Evolutionary conservation across 2,797 vertebrate genomes (phyloP).

Genomic region (Dermochelys coriacea): DNA sequence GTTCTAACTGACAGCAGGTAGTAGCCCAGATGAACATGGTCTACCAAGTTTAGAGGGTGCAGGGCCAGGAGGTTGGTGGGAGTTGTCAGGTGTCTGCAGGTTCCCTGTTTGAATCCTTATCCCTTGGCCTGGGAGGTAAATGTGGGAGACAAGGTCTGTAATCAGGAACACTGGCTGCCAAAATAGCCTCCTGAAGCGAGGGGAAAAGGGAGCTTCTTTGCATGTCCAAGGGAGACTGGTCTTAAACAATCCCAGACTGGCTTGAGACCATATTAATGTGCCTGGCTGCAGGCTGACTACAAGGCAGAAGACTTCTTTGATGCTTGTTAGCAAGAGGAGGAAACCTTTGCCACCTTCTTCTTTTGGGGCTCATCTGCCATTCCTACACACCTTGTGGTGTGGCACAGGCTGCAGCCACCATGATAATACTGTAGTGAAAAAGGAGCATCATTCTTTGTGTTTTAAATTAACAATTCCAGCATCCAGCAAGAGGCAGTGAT

Average conservation of each 20-base stretch:
- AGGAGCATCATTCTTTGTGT: not conserved
- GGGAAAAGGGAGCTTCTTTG: not conserved
- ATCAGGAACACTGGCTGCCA: not conserved
- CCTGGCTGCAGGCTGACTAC: not conserved
- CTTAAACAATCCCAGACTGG: not conserved
- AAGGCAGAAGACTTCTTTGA: not conserved
- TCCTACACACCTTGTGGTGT: not conserved
- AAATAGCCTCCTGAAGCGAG: not conserved
- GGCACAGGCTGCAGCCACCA: not conserved
- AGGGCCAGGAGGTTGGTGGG: rapidly evolving
- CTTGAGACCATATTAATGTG: not conserved
- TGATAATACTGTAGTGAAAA: not conserved
- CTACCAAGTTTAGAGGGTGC: rapidly evolving
- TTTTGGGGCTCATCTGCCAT: not conserved
- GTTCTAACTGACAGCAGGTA: not conserved
- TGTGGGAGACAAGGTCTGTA: not conserved
- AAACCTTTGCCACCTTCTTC: not conserved
- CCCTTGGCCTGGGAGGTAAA: not conserved
- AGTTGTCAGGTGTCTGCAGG: rapidly evolving
- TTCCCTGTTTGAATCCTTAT: not conserved
- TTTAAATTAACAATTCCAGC: not conserved
- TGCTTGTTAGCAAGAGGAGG: not conserved
- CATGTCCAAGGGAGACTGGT: not conserved
- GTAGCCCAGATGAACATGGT: not conserved
- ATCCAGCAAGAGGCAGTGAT: not conserved